Evolutionary conservation across 1,140 invertebrate genomes (phyloP), one percentile per base, ranked within the genome.

Genomic region (Drosophila malerkotliana): DNA sequence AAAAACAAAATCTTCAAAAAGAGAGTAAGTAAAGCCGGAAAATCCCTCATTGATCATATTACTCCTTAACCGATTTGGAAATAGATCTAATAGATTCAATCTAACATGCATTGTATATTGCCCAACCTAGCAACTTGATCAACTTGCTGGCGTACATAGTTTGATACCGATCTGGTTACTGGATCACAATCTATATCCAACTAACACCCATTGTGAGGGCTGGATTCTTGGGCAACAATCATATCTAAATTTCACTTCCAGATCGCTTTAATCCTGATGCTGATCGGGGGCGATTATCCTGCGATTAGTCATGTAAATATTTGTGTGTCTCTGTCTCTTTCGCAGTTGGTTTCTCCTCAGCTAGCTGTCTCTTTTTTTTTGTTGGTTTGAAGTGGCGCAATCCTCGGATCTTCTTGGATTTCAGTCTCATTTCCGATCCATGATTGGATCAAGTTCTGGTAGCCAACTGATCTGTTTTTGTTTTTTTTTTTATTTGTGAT

Each of bases 261-360:
- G 49, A 55, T 69, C 51, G 63, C 52, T 32, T 47, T 69, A 56
- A 69, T 68, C 66, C 66, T 69, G 45, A 68, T 69, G 66, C 66
- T 69, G 41, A 69, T 69, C 66, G 41, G 61, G 63, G 66, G 34
- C 66, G 66, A 68, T 69, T 69, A 69, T 55, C 66, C 41, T 44
- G 66, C 66, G 66, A 69, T 69, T 69, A 69, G 66, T 48, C 41
- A 39, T 69, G 66, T 69, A 69, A 69, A 69, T 69, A 69, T 69
- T 69, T 69, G 63, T 68, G 39, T 15, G n/a, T 26, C 14, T 12
- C 10, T 5, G 24, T 44, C n/a, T 44, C 15, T 44, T 6, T 52
- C 21, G 15, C 26, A 12, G 2, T 9, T 1, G 10, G 1, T 32
- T 8, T 9, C 30, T 32, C 1, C 10, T 4, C 10, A 3, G 2